These are phyloP conservation scores for Thalassaphorura encarpata DNA, from an alignment of 1,140 invertebrate species.

Conservation along the genomic window DNA sequence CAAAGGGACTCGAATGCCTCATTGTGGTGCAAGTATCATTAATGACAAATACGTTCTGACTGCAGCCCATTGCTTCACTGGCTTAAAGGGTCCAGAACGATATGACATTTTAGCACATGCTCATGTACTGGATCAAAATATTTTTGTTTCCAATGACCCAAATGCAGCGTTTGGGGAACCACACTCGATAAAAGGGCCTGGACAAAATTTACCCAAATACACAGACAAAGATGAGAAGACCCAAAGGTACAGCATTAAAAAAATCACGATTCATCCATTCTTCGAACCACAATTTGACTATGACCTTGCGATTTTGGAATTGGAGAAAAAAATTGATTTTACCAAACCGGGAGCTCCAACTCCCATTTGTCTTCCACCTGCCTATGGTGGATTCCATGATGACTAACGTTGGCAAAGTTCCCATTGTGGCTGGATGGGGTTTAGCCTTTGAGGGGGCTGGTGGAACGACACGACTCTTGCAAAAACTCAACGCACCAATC, in stretches of 20 bases:
- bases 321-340: constrained; percentile 28
- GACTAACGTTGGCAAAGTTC: no score
- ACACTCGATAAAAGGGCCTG: not conserved
- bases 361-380: no score
- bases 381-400: no score
- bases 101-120: not conserved
- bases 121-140: no score
- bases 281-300: not conserved
- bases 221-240: constrained; percentile 24
- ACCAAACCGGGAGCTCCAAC: no score
- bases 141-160: no score
- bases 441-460: not conserved
- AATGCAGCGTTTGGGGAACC: not conserved
- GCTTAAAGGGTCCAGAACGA: no score
- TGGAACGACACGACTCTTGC: constrained; percentile 15
- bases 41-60: constrained; percentile 2
- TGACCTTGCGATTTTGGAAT: not conserved
- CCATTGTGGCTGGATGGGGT: no score
- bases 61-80: not conserved
- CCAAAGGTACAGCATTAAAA: not conserved
- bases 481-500: constrained; percentile 23
- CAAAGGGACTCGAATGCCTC: constrained; percentile 15
- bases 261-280: not conserved
- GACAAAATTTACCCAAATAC: constrained; percentile 5
- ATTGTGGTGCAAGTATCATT: constrained; percentile 22